Conservation (phyloP, 2,888 invertebrate species). For the Scaptomyza tumidula region DNA sequence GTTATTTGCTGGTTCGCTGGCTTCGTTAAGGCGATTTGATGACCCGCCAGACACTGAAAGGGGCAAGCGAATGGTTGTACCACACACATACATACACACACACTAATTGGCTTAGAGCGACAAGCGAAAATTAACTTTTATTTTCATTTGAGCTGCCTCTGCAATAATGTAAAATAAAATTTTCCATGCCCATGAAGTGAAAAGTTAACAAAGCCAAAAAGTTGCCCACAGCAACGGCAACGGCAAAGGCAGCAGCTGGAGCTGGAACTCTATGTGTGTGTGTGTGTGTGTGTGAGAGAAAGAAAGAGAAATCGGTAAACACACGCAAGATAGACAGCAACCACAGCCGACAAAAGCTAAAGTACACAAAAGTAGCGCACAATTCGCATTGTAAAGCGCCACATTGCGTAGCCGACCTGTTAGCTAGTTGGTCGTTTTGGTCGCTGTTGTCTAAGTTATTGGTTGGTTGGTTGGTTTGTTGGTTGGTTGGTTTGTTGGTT, state of each 20-base stretch:
- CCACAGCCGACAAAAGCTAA: constrained; percentile 31
- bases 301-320: constrained; percentile 67
- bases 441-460: not conserved
- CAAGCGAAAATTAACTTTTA: constrained; percentile 79
- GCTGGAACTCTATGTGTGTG: not conserved
- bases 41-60: constrained; percentile 31
- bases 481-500: constrained; percentile 12
- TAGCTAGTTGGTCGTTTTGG: constrained; percentile 30
- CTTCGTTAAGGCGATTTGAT: constrained; percentile 61
- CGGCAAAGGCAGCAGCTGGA: constrained; percentile 11
- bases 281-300: no score
- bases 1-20: constrained; percentile 72
- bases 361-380: constrained; percentile 41
- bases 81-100: constrained; percentile 6
- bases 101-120: constrained; percentile 80
- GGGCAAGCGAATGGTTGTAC: not conserved
- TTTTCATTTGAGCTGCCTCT: constrained; percentile 62
- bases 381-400: constrained; percentile 40
- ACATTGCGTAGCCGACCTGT: constrained; percentile 59
- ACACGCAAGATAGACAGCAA: constrained; percentile 67
- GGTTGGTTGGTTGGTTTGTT: not conserved
- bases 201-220: constrained; percentile 70
- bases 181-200: constrained; percentile 63
- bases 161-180: constrained; percentile 72
- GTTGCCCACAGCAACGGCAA: constrained; percentile 60